phyloP scores from a whole-genome alignment of 1,140 invertebrate species.

The Lepidostoma basale region DNA sequence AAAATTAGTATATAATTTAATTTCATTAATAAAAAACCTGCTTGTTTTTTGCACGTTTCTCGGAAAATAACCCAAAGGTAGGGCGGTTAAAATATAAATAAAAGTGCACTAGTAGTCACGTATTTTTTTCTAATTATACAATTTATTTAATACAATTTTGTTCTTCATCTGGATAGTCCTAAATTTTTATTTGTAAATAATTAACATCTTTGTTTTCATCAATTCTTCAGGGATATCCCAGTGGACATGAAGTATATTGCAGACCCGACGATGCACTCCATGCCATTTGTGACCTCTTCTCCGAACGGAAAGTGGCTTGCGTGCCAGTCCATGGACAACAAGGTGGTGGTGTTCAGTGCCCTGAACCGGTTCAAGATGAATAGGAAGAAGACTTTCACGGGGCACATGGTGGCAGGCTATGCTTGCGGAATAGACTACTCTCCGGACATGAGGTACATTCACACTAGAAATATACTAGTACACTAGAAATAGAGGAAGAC shows the following conservation, averaged over 20 bases:
- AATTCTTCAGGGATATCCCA: conserved; percentile 94
- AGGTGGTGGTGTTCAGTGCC: conserved; percentile 97
- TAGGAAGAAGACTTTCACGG: conserved; percentile 95
- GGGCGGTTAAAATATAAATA: too few species aligned
- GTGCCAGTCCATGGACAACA: conserved; percentile 99
- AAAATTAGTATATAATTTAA: too few species aligned
- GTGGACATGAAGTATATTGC: conserved; percentile 99
- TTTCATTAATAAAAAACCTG: too few species aligned
- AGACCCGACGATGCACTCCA: conserved; percentile 99
- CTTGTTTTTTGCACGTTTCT: too few species aligned
- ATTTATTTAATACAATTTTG: not conserved
- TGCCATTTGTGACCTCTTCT: conserved; percentile 93
- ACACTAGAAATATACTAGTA: too few species aligned
- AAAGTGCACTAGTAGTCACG: too few species aligned
- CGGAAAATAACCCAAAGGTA: too few species aligned
- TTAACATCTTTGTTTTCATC: conserved; percentile 48
- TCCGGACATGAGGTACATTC: conserved; percentile 91
- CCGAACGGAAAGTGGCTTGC: conserved; percentile 99
- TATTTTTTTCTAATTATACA: too few species aligned
- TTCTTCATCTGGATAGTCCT: not conserved
- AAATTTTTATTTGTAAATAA: not conserved
- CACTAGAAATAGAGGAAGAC: too few species aligned
- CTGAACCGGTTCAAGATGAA: conserved; percentile 97
- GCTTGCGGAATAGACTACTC: conserved; percentile 97
- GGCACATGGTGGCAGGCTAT: conserved; percentile 99